Percentiles rank a stretch among this genome's conserved stretches.
Evolutionary conservation across 1,140 invertebrate genomes (phyloP).

Genomic region (Lepidurus arcticus): DNA sequence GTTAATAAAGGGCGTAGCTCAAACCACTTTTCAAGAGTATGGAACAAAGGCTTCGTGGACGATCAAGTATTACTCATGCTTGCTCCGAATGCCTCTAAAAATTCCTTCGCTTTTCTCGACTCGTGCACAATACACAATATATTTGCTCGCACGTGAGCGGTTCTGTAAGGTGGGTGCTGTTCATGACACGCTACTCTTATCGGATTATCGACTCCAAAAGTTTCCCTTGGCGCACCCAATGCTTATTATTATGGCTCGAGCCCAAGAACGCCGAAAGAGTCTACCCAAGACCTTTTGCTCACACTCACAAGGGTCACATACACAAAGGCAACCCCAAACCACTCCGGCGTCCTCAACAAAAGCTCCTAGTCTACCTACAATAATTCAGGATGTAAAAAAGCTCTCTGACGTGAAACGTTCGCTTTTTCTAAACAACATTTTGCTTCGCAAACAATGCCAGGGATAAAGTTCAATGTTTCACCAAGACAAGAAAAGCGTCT

Average conservation of each 20-base stretch:
- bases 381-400: conserved; percentile 15
- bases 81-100: not conserved
- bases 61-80: not conserved
- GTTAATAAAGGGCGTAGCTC: not conserved
- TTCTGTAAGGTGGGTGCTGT: not conserved
- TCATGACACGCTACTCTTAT: conserved; percentile 18
- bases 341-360: conserved; percentile 9
- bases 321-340: conserved; percentile 20
- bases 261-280: conserved; percentile 8
- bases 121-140: not conserved
- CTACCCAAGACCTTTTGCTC: conserved; percentile 7
- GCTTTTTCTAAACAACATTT: conserved; percentile 6
- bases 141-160: not conserved
- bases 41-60: not conserved
- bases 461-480: not conserved
- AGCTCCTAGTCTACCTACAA: not conserved
- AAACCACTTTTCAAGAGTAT: not conserved
- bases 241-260: not conserved
- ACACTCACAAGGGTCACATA: conserved; percentile 21
- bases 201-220: conserved; percentile 17
- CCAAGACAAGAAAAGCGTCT: not conserved
- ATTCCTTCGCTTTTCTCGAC: not conserved
- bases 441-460: not conserved
- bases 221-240: conserved; percentile 12
- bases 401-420: not conserved